Conservation (phyloP, 2,888 invertebrate genomes). For the Nudaria mundana region DNA sequence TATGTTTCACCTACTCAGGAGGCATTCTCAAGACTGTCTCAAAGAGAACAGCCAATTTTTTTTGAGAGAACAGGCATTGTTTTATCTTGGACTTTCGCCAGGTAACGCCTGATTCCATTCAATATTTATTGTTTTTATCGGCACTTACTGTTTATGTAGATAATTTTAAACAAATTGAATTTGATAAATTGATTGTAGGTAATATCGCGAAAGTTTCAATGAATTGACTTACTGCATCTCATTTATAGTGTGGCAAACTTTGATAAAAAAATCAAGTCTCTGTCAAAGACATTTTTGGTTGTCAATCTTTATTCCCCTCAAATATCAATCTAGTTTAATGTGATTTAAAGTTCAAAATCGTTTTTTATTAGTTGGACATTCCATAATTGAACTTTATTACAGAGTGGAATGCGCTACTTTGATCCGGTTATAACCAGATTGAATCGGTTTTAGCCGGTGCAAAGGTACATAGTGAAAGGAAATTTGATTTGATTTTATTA, state of each 20-base stretch:
- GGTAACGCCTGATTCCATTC: no score
- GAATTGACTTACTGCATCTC: slow-evolving; percentile 5
- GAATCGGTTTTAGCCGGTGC: slow-evolving; percentile 32
- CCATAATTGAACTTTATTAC: slow-evolving; percentile 55
- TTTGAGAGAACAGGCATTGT: no score
- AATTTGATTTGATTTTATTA: slow-evolving; percentile 25
- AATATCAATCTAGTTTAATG: background rate
- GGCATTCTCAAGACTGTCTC: no score
- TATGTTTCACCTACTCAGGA: no score
- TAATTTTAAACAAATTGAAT: no score
- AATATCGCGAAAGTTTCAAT: background rate
- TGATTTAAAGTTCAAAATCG: background rate
- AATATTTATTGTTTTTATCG: no score
- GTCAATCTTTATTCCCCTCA: background rate
- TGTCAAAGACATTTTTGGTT: slow-evolving; percentile 16
- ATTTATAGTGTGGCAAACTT: slow-evolving; percentile 3
- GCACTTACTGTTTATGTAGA: no score
- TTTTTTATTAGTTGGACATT: slow-evolving; percentile 23
- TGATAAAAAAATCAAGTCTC: slow-evolving; percentile 14
- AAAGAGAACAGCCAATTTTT: no score
- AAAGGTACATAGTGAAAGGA: slow-evolving; percentile 16
- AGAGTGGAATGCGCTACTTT: slow-evolving; percentile 52
- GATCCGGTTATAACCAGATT: slow-evolving; percentile 48
- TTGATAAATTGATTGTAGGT: no score
- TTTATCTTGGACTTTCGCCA: no score